Percentiles rank a stretch among this genome's conserved stretches.
Evolutionary conservation across 2,113 vertebrate genomes (phyloP).

Genomic region (Thermophis baileyi): DNA sequence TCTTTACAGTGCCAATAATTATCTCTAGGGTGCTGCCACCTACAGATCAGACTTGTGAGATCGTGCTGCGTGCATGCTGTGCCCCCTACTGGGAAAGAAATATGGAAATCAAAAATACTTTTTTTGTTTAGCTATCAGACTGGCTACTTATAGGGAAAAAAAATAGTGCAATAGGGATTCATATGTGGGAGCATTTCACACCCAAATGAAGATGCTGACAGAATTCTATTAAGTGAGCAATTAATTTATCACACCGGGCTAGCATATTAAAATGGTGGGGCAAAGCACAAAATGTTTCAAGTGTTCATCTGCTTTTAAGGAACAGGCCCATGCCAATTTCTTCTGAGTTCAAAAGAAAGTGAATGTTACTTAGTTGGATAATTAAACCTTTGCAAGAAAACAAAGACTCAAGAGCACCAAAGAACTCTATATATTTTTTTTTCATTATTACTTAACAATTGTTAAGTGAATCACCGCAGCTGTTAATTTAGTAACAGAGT

Average conservation of each 20-base stretch:
- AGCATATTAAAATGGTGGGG: constrained; percentile 20
- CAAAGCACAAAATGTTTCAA: constrained; percentile 31
- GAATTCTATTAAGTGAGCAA: constrained; percentile 60
- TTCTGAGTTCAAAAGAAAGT: background rate
- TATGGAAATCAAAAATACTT: constrained; percentile 42
- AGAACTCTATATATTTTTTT: background rate
- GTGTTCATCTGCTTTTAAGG: constrained; percentile 30
- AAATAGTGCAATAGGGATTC: constrained; percentile 48
- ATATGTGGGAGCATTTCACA: constrained; percentile 65
- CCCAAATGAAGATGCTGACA: constrained; percentile 61
- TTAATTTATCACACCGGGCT: constrained; percentile 48
- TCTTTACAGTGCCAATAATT: constrained; percentile 50
- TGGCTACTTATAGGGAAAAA: constrained; percentile 53
- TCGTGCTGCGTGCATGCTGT: constrained; percentile 55
- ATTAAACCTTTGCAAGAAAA: background rate
- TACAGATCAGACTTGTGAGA: constrained; percentile 54
- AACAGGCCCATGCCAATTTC: background rate
- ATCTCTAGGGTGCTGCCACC: constrained; percentile 63
- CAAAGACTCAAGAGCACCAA: background rate
- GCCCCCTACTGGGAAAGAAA: constrained; percentile 60
- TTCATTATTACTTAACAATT: too few relatives aligned
- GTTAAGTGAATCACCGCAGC: background rate
- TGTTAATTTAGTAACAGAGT: background rate
- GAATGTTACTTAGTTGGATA: background rate
- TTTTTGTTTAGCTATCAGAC: constrained; percentile 47